Evolutionary conservation across 2,113 vertebrate species (phyloP).

Genomic region (Turnix velox): DNA sequence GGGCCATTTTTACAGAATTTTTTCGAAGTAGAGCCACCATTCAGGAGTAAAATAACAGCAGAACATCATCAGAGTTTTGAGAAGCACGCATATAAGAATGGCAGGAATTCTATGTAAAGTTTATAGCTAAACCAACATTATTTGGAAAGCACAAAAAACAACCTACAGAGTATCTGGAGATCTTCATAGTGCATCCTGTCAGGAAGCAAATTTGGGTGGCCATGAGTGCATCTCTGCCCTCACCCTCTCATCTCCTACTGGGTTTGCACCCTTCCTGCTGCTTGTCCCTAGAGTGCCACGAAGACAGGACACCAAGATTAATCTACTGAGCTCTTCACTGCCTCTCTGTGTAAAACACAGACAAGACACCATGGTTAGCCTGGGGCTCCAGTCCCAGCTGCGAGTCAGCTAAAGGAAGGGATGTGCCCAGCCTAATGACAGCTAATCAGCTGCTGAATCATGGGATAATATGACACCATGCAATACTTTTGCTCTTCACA

Average conservation of each 20-base stretch:
- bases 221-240: not conserved
- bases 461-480: fast-evolving
- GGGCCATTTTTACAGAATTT: slow-evolving; percentile 5
- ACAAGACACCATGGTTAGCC: not conserved
- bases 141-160: slow-evolving; percentile 64
- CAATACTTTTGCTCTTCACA: not conserved
- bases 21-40: slow-evolving; percentile 42
- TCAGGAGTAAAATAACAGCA: slow-evolving; percentile 30
- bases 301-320: fast-evolving
- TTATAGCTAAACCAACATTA: slow-evolving; percentile 51
- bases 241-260: not conserved
- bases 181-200: not conserved
- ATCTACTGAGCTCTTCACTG: not conserved
- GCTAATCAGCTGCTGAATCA: fast-evolving
- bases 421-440: not conserved
- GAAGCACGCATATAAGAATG: not conserved
- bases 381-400: not conserved
- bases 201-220: not conserved
- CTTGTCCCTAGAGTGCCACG: not conserved
- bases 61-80: not conserved
- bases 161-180: not conserved
- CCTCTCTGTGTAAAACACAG: not conserved
- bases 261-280: not conserved
- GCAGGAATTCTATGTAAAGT: slow-evolving; percentile 63
- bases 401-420: not conserved